phyloP scores from a whole-genome alignment of 2,113 vertebrate species.

The Dendropsophus ebraccatus region DNA sequence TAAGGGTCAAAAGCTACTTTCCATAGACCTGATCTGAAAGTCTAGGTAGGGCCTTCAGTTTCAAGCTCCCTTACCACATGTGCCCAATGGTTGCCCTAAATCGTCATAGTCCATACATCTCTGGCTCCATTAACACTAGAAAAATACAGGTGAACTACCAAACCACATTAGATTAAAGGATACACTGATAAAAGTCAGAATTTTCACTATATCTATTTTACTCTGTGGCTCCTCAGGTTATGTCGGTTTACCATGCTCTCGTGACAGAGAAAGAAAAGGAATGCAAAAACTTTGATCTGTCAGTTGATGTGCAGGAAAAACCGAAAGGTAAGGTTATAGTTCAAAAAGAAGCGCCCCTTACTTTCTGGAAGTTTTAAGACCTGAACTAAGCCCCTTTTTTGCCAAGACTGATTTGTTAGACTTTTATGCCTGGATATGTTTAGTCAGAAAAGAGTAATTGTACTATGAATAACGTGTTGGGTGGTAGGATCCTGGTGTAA shows the following conservation, averaged over 20 bases:
- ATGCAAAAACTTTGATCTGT: constrained; percentile 38
- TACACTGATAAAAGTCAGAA: not conserved
- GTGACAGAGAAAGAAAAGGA: constrained; percentile 40
- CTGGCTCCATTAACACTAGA: no score
- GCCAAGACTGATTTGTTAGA: not conserved
- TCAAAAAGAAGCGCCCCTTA: not conserved
- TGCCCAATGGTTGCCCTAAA: not conserved
- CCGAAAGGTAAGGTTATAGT: not conserved
- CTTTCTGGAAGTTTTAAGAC: no score
- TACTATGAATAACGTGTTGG: not conserved
- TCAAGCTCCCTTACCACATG: not conserved
- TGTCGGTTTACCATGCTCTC: constrained; percentile 34
- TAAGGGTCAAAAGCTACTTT: no score
- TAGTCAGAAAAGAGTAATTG: not conserved
- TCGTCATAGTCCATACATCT: no score
- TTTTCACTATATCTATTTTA: not conserved
- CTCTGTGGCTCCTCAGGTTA: not conserved
- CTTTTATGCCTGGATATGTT: not conserved
- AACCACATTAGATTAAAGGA: no score
- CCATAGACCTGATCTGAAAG: not conserved
- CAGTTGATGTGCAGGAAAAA: constrained; percentile 5
- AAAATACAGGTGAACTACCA: no score
- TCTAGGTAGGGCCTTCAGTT: not conserved
- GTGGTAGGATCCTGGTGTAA: not conserved
- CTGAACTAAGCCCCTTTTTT: no score